Conservation (phyloP, 2,797 vertebrate species). For the Knipowitschia caucasica region DNA sequence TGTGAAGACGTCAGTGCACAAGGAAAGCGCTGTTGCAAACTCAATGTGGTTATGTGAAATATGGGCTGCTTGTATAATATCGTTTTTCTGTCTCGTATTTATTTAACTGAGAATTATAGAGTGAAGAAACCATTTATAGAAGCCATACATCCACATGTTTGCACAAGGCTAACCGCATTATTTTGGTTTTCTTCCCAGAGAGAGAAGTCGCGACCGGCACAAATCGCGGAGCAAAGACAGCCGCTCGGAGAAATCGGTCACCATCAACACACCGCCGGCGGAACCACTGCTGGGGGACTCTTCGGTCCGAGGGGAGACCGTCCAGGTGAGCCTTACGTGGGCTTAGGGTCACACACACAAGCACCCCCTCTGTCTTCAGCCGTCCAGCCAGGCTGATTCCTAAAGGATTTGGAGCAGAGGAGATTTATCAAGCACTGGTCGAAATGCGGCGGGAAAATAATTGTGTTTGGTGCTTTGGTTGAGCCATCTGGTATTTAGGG, state of each 20-base stretch:
- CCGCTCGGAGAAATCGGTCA: constrained; percentile 91
- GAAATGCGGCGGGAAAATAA: constrained; percentile 40
- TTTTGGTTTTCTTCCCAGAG: constrained; percentile 54
- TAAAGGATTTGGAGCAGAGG: constrained; percentile 38
- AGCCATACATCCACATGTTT: background rate
- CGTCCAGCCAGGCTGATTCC: constrained; percentile 11
- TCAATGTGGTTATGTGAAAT: background rate
- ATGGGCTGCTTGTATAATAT: background rate
- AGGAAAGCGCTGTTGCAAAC: background rate
- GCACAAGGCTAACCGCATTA: constrained; percentile 3
- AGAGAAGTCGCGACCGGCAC: constrained; percentile 88
- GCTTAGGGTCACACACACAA: background rate
- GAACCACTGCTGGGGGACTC: constrained; percentile 83
- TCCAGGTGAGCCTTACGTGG: constrained; percentile 62
- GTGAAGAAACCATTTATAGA: background rate
- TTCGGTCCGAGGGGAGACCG: constrained; percentile 77
- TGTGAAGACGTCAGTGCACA: background rate
- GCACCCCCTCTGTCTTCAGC: background rate
- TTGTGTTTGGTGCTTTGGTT: constrained; percentile 35
- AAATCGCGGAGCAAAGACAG: constrained; percentile 88
- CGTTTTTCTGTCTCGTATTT: background rate
- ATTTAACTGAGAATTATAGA: too few relatives aligned
- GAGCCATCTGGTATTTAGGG: constrained; percentile 52
- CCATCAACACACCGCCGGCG: constrained; percentile 86
- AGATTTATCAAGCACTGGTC: constrained; percentile 37